Percentiles rank a stretch among this genome's conserved stretches.
Conservation (phyloP, 2,888 invertebrate species). For the Sinopyrophorus schimmeli region DNA sequence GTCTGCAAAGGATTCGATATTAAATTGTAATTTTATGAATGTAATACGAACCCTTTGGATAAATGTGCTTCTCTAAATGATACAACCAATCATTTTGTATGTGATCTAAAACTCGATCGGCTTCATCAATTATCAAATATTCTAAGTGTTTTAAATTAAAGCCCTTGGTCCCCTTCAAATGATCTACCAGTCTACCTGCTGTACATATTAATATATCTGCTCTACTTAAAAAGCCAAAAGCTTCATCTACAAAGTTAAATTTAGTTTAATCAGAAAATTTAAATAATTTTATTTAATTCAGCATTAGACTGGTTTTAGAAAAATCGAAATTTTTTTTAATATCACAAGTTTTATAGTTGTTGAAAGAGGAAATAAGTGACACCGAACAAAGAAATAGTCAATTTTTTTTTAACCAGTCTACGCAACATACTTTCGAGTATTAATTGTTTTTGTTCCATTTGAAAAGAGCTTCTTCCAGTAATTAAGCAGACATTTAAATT, state of each 20-base stretch:
- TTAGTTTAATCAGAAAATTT: no score
- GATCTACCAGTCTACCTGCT: constrained; percentile 90
- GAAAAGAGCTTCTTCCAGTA: constrained; percentile 69
- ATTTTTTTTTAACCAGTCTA: no score
- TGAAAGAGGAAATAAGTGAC: no score
- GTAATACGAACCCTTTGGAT: constrained; percentile 37
- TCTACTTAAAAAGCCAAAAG: constrained; percentile 62
- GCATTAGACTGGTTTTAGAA: no score
- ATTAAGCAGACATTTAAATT: constrained; percentile 71
- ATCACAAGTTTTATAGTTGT: no score
- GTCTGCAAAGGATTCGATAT: constrained; percentile 36
- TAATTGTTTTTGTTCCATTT: constrained; percentile 69
- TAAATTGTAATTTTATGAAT: no score
- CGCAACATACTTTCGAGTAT: constrained; percentile 59
- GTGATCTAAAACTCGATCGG: constrained; percentile 91
- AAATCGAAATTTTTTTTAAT: no score
- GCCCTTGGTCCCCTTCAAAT: constrained; percentile 81
- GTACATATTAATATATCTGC: constrained; percentile 91
- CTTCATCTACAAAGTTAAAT: constrained; percentile 63
- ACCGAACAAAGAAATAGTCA: constrained; percentile 4
- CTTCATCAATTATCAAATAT: constrained; percentile 94
- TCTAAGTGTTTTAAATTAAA: constrained; percentile 72
- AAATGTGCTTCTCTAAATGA: constrained; percentile 74
- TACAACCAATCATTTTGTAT: constrained; percentile 90
- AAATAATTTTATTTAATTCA: no score